Conservation (phyloP, 2,113 vertebrate species). For the Nothoprocta pentlandii region DNA sequence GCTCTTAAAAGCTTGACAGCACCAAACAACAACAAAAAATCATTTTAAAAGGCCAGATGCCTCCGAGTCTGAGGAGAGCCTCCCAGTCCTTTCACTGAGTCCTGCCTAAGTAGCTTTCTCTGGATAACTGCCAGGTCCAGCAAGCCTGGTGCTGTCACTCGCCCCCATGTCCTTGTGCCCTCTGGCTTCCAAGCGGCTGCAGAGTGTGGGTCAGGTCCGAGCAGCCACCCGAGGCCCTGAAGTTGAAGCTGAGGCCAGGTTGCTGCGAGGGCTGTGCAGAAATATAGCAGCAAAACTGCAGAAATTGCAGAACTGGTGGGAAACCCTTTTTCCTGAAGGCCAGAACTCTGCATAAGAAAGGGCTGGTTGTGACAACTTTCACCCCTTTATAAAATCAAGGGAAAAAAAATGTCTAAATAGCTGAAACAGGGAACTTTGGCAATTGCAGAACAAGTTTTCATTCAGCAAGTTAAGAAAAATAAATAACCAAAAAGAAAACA, state of each 20-base stretch:
- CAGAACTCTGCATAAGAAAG: not conserved
- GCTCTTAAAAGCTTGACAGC: not conserved
- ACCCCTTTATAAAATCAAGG: not conserved
- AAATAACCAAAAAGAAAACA: not conserved
- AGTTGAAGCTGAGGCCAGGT: not conserved
- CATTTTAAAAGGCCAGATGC: not conserved
- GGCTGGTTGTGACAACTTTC: not conserved
- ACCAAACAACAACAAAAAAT: not conserved
- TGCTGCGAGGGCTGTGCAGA: not conserved
- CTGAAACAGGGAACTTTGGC: not conserved
- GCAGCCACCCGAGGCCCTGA: not conserved
- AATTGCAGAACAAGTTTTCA: not conserved
- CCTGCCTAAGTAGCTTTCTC: not conserved
- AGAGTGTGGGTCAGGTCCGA: not conserved
- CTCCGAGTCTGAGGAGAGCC: not conserved
- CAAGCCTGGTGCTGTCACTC: not conserved
- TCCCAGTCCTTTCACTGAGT: not conserved
- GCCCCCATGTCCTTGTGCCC: not conserved
- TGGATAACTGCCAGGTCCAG: not conserved
- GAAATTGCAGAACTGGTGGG: not conserved
- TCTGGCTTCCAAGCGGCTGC: accelerated
- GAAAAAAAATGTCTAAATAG: not conserved
- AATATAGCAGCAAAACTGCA: not conserved
- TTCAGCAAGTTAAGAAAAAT: not conserved
- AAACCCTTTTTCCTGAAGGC: not conserved